A percentile compares a stretch with the other conserved stretches of the same genome.
Evolutionary conservation across 2,797 vertebrate genomes (phyloP).

Genomic region (Loriculus beryllinus): DNA sequence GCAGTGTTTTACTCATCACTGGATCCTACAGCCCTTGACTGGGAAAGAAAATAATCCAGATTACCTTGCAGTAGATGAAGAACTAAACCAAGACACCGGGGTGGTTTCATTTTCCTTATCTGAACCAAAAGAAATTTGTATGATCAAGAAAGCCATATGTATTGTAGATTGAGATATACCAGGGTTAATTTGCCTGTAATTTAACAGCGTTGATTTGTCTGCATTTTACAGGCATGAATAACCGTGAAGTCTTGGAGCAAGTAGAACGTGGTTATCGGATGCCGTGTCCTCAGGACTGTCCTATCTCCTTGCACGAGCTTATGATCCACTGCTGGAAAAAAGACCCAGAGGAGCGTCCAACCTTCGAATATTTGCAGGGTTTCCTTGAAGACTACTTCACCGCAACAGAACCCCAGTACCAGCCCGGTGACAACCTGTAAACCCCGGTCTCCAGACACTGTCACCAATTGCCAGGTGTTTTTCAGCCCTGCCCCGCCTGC

Average conservation of each 20-base stretch:
- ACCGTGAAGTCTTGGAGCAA: constrained; percentile 97
- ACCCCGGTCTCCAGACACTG: constrained; percentile 52
- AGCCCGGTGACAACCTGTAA: constrained; percentile 97
- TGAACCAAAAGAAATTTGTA: background rate
- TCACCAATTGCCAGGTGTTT: constrained; percentile 33
- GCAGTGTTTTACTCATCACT: background rate
- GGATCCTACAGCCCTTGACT: background rate
- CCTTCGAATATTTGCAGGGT: constrained; percentile 96
- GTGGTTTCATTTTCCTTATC: background rate
- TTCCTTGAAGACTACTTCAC: constrained; percentile 99
- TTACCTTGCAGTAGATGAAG: background rate
- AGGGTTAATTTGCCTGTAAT: background rate
- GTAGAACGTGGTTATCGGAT: constrained; percentile 96
- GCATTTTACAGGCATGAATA: constrained; percentile 89
- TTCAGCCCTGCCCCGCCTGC: constrained; percentile 40
- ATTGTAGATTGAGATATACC: background rate
- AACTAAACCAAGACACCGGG: background rate
- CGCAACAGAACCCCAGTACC: constrained; percentile 96
- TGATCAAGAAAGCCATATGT: background rate
- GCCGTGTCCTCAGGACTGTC: constrained; percentile 93
- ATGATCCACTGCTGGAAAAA: constrained; percentile 99
- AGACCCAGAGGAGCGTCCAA: constrained; percentile 93
- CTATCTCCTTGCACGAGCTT: constrained; percentile 92
- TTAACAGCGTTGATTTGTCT: background rate
- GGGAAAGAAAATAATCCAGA: background rate